These are phyloP conservation scores for Amazona guildingii DNA, from an alignment of 2,113 vertebrate genomes.

Conservation along the genomic window DNA sequence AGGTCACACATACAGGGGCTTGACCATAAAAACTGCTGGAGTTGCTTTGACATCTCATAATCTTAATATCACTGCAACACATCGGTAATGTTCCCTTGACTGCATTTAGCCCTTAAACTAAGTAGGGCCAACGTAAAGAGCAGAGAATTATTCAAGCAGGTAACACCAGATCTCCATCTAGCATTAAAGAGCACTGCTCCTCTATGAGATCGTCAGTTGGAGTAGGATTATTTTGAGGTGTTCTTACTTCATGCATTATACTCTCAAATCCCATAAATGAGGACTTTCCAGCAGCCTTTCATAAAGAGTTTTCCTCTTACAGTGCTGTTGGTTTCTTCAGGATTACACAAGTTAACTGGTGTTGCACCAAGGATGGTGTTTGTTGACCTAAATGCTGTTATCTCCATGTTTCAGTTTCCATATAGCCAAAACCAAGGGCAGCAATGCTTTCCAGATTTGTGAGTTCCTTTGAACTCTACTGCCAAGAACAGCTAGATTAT, in stretches of 20 bases:
- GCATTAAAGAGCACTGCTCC: background rate
- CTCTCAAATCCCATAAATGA: background rate
- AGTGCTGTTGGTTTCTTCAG: background rate
- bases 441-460: background rate
- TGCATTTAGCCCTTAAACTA: background rate
- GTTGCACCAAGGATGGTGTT: background rate
- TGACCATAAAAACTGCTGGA: background rate
- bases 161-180: background rate
- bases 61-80: background rate
- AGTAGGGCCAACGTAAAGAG: background rate
- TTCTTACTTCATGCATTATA: background rate
- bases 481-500: slow-evolving; percentile 21
- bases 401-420: background rate
- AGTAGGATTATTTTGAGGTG: background rate
- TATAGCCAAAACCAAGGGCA: background rate
- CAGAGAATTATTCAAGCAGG: background rate
- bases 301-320: background rate
- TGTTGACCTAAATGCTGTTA: background rate
- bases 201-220: background rate
- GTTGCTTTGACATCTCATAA: background rate
- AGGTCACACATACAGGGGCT: background rate
- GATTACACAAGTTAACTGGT: background rate
- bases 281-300: background rate
- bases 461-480: background rate
- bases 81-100: background rate